Evolutionary conservation across 2,797 vertebrate genomes (phyloP), one percentile per base, ranked within the genome.

Genomic region (Gymnoscopelus microlampas): DNA sequence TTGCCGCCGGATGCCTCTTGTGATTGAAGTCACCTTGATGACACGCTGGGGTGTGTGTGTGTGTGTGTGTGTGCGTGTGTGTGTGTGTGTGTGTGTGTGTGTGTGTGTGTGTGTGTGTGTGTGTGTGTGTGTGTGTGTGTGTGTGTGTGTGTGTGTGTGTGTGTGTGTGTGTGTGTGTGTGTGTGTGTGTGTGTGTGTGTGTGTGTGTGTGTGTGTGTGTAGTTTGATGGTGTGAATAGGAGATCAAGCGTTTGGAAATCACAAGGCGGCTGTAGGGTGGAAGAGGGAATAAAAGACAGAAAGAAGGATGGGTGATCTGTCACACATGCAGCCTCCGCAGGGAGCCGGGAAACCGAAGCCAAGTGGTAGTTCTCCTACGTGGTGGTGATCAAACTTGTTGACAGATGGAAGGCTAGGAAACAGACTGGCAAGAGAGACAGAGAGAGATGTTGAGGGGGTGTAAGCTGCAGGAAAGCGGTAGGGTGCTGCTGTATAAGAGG

Each of bases 361-460:
- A 72, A 80, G 68, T 78, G 54, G 73, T 67, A 71, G 60, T 68
- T 78, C 80, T 68, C 76, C 84, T 70, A 70, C 0, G 73, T 83
- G 77, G 72, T 76, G 35, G 70, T 70, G 80, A 86, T 89, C 85
- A 88, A 80, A 91, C 80, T 80, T 85, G 78, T 83, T 83, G 85
- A 81, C 81, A 66, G 65, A 44, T 74, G 68, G 71, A 78, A 77
- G 62, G 70, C 71, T 69, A 71, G 53, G 63, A 63, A 68, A 70
- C 24, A 50, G 50, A 19, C 19, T 47, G 24, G 44, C 12, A 23
- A 49, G 15, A 44, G 58, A 47, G 59, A 39, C 13, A 29, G 80
- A 77, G 73, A 78, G 72, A 62, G 70, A 15, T 51, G 39, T 44
- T 13, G 50, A 59, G 66, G 58, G 70, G 3, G 71, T 56, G 70